phyloP scores from a whole-genome alignment of 2,113 vertebrate genomes.

The Neofelis nebulosa region DNA sequence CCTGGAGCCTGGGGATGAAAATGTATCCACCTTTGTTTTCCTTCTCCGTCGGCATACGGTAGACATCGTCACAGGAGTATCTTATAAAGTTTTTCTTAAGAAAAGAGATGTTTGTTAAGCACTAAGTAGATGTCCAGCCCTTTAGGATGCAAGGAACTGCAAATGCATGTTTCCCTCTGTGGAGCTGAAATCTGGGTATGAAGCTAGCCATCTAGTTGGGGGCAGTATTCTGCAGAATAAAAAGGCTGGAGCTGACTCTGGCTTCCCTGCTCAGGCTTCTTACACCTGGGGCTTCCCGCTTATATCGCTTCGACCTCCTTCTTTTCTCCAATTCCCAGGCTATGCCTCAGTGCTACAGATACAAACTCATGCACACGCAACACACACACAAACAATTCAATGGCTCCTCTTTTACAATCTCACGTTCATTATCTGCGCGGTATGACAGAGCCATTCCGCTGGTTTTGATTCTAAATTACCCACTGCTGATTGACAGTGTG shows the following conservation, averaged over 20 bases:
- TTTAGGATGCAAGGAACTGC: background rate
- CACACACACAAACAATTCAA: background rate
- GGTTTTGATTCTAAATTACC: background rate
- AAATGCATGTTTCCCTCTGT: background rate
- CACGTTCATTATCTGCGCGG: background rate
- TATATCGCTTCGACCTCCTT: background rate
- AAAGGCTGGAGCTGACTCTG: background rate
- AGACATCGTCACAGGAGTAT: background rate
- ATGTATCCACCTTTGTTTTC: background rate
- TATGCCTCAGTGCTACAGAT: background rate
- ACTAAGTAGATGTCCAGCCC: background rate
- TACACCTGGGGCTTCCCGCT: background rate
- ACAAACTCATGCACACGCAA: background rate
- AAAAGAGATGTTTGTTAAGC: background rate
- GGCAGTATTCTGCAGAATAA: background rate
- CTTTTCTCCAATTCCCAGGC: background rate
- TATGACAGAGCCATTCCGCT: background rate
- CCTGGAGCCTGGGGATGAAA: background rate
- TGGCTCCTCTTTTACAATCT: background rate
- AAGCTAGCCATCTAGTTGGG: background rate
- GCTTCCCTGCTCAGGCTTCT: background rate
- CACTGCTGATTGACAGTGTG: background rate
- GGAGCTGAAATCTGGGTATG: background rate
- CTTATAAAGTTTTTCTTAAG: background rate
- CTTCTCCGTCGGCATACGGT: background rate